Conservation (phyloP, 2,888 invertebrate genomes). For the Noctua comes region DNA sequence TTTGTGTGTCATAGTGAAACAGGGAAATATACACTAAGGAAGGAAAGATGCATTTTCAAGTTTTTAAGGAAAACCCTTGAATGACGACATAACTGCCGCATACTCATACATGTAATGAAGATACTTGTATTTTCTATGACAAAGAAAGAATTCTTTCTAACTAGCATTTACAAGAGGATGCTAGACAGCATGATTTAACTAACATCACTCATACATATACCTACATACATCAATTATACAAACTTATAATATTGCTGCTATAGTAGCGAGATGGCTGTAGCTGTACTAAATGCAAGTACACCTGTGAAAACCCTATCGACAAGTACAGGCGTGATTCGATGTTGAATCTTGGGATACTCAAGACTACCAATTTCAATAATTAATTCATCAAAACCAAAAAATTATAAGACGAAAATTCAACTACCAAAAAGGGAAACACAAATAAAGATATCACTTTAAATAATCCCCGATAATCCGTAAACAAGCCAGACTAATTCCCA, state of each 20-base stretch:
- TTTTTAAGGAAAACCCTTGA: not conserved
- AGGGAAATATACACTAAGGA: not conserved
- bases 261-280: not conserved
- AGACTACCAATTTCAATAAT: not conserved
- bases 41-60: not conserved
- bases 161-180: not conserved
- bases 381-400: constrained; percentile 7
- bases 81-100: not conserved
- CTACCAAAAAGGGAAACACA: constrained; percentile 1
- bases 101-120: not conserved
- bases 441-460: constrained; percentile 29
- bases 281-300: not conserved
- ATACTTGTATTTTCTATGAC: not conserved
- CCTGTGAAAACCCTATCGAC: too few relatives aligned
- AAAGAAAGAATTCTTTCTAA: not conserved
- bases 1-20: not conserved
- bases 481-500: constrained; percentile 63
- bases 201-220: not conserved
- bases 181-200: not conserved
- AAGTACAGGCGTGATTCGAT: not conserved
- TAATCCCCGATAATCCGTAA: constrained; percentile 50
- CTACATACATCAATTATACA: not conserved
- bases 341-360: not conserved
- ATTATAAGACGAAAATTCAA: not conserved
- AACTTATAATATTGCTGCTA: not conserved